These are phyloP conservation scores for Percopsis omiscomaycus DNA, from an alignment of 2,797 vertebrate species.

Conservation along the genomic window DNA sequence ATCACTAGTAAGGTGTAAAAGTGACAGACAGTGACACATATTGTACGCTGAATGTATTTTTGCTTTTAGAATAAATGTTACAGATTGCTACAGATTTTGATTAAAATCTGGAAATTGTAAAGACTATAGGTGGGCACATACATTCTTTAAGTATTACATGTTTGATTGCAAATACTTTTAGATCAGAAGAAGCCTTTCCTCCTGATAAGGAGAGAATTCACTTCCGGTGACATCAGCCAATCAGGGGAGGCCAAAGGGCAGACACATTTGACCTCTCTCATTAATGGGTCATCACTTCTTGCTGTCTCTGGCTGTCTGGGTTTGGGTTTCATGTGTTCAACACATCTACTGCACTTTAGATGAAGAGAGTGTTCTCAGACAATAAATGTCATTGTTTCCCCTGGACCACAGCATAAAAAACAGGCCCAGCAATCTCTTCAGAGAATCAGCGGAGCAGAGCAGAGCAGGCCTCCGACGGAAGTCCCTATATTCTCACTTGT, in stretches of 20 bases:
- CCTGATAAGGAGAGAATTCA: constrained; percentile 51
- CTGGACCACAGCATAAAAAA: constrained; percentile 38
- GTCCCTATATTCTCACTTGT: constrained; percentile 35
- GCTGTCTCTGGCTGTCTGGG: constrained; percentile 17
- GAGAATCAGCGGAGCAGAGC: constrained; percentile 49
- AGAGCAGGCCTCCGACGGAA: constrained; percentile 35
- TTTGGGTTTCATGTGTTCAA: constrained; percentile 37
- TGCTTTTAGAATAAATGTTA: no score
- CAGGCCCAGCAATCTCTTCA: constrained; percentile 50
- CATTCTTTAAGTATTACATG: no score
- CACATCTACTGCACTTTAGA: constrained; percentile 57
- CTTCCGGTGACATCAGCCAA: constrained; percentile 65
- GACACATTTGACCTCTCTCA: constrained; percentile 47
- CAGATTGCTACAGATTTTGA: no score
- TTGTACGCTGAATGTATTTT: no score
- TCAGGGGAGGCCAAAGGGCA: constrained; percentile 52
- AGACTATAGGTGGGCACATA: no score
- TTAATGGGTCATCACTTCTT: constrained; percentile 54
- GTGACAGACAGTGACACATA: no score
- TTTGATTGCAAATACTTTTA: no score
- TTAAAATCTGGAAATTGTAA: not conserved
- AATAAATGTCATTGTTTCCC: constrained; percentile 63
- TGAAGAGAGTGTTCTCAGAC: constrained; percentile 42
- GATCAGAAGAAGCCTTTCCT: constrained; percentile 31
- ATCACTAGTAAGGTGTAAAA: no score